These are phyloP conservation scores for Pampusana beccarii DNA, from an alignment of 2,113 vertebrate species.

Conservation along the genomic window DNA sequence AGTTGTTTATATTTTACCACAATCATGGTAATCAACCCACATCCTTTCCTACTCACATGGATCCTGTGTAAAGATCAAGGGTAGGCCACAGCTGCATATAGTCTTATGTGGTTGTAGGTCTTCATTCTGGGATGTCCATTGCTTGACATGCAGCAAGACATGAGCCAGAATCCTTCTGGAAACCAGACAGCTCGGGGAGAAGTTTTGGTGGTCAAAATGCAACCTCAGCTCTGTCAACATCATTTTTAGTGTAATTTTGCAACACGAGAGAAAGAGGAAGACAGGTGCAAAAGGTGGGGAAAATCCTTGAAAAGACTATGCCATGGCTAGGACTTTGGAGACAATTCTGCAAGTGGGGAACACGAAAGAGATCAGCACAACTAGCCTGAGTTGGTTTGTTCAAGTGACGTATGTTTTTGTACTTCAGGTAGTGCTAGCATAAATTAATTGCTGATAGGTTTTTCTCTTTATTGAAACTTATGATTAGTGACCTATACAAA, in stretches of 20 bases:
- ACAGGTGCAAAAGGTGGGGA: not conserved
- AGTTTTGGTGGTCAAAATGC: not conserved
- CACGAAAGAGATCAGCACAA: not conserved
- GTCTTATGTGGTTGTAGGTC: not conserved
- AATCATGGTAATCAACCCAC: rapidly evolving
- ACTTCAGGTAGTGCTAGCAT: not conserved
- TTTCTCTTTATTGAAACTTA: not conserved
- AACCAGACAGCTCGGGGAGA: not conserved
- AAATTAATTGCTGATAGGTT: not conserved
- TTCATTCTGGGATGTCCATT: not conserved
- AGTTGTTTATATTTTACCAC: not conserved
- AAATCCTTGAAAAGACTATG: not conserved
- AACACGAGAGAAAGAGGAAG: not conserved
- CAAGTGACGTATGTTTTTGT: not conserved
- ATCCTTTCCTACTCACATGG: not conserved
- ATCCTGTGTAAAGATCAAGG: not conserved
- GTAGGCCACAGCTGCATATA: not conserved
- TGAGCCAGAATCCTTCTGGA: not conserved
- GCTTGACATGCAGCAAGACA: not conserved
- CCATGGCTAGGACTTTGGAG: not conserved
- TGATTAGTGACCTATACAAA: not conserved
- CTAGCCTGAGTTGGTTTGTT: not conserved
- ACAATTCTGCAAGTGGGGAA: not conserved
- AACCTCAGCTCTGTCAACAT: not conserved
- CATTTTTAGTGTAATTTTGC: not conserved